phyloP scores from a whole-genome alignment of 2,888 invertebrate species.

The Calliopum simillimum region DNA sequence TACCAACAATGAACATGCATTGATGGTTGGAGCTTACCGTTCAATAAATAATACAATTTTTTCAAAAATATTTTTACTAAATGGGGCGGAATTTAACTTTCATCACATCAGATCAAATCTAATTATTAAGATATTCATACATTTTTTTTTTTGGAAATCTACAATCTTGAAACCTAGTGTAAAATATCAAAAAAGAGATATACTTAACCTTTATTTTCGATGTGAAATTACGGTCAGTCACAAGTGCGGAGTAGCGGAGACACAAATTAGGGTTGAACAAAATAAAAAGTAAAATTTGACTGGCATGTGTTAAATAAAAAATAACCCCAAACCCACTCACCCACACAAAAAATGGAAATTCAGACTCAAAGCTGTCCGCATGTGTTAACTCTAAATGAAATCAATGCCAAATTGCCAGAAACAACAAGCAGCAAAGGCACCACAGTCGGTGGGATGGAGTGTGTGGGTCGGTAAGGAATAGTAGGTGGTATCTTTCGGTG shows the following conservation, averaged over 20 bases:
- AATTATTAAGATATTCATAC: too few relatives aligned
- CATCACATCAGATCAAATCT: too few relatives aligned
- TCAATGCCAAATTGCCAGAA: slow-evolving; percentile 15
- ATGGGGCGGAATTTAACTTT: too few relatives aligned
- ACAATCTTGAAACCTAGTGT: too few relatives aligned
- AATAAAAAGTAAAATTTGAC: background rate
- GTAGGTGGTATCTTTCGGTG: background rate
- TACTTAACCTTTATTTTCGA: slow-evolving; percentile 6
- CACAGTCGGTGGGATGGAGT: background rate
- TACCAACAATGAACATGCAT: too few relatives aligned
- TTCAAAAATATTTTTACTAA: too few relatives aligned
- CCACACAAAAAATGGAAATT: slow-evolving; percentile 16
- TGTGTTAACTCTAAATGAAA: slow-evolving; percentile 26
- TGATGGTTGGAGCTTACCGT: too few relatives aligned
- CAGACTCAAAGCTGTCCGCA: slow-evolving; percentile 15
- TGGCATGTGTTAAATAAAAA: background rate
- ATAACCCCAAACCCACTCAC: background rate
- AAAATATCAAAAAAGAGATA: too few relatives aligned
- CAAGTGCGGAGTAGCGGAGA: background rate
- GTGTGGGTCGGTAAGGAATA: background rate
- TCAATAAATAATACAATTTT: too few relatives aligned
- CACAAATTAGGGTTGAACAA: slow-evolving; percentile 13
- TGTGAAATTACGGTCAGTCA: slow-evolving; percentile 9
- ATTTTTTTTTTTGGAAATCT: too few relatives aligned
- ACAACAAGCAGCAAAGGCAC: background rate